Evolutionary conservation across 2,797 vertebrate species (phyloP).

Genomic region (Psittacula derbiana): DNA sequence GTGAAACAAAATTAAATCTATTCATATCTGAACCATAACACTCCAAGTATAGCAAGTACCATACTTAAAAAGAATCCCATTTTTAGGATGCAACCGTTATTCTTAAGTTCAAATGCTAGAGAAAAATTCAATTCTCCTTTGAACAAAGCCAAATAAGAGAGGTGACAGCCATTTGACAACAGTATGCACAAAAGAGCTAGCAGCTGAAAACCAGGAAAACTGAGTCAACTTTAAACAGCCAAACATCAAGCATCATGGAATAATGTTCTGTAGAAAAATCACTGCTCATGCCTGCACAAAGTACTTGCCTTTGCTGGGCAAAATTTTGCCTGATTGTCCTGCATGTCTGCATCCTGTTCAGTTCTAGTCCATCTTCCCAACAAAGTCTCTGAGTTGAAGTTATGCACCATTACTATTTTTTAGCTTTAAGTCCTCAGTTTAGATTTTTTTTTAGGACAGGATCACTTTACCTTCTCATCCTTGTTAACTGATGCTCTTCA

Average conservation of each 20-base stretch:
- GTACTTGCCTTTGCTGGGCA: background rate
- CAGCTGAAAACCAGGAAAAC: slow-evolving; percentile 21
- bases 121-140: slow-evolving; percentile 1
- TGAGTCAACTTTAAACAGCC: background rate
- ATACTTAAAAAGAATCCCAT: background rate
- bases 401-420: background rate
- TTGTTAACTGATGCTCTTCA: background rate
- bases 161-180: background rate
- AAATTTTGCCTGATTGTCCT: background rate
- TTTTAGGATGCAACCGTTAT: background rate
- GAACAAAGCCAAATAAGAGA: background rate
- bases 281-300: background rate
- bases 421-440: background rate
- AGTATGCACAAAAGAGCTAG: background rate
- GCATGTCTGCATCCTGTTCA: background rate
- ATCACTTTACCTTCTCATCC: background rate
- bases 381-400: background rate
- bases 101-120: slow-evolving; percentile 9
- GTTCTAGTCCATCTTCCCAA: background rate
- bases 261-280: background rate
- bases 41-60: background rate
- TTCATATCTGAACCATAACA: background rate
- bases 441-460: background rate
- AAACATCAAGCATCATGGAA: background rate
- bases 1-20: background rate